These are phyloP conservation scores for Cataglyphis cursor DNA, from an alignment of 2,888 invertebrate genomes.

Conservation along the genomic window DNA sequence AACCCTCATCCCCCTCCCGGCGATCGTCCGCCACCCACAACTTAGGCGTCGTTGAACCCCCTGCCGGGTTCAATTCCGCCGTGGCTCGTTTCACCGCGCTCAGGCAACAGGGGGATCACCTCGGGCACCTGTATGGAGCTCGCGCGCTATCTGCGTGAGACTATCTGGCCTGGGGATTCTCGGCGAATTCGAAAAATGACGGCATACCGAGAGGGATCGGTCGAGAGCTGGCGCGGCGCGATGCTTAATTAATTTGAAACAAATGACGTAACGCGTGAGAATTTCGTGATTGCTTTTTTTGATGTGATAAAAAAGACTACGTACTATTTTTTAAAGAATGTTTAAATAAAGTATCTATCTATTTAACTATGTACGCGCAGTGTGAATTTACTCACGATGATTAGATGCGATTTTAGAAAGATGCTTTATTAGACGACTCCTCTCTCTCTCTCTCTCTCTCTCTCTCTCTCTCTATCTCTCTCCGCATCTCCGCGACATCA, in stretches of 20 bases:
- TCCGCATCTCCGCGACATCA: background rate
- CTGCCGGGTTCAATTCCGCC: slow-evolving; percentile 33
- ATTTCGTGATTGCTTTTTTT: background rate
- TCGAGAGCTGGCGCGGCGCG: slow-evolving; percentile 6
- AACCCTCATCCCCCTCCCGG: slow-evolving; percentile 12
- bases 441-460: background rate
- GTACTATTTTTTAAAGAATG: background rate
- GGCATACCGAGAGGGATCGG: slow-evolving; percentile 70
- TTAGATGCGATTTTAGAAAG: background rate
- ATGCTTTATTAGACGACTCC: background rate
- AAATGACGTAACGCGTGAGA: slow-evolving; percentile 36
- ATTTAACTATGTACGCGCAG: background rate
- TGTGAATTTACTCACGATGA: slow-evolving; percentile 4
- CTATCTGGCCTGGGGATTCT: slow-evolving; percentile 69
- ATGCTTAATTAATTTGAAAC: slow-evolving; percentile 29
- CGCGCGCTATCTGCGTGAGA: slow-evolving; percentile 68
- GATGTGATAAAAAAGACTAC: background rate
- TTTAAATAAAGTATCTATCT: background rate
- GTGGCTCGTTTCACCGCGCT: slow-evolving; percentile 37
- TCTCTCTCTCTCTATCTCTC: background rate
- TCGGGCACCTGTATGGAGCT: slow-evolving; percentile 72
- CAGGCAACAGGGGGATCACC: slow-evolving; percentile 53
- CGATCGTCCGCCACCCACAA: slow-evolving; percentile 26
- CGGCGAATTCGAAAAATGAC: slow-evolving; percentile 74
- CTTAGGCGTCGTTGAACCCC: slow-evolving; percentile 20